Evolutionary conservation across 1,140 invertebrate species (phyloP).

Genomic region (Tenebrio molitor): DNA sequence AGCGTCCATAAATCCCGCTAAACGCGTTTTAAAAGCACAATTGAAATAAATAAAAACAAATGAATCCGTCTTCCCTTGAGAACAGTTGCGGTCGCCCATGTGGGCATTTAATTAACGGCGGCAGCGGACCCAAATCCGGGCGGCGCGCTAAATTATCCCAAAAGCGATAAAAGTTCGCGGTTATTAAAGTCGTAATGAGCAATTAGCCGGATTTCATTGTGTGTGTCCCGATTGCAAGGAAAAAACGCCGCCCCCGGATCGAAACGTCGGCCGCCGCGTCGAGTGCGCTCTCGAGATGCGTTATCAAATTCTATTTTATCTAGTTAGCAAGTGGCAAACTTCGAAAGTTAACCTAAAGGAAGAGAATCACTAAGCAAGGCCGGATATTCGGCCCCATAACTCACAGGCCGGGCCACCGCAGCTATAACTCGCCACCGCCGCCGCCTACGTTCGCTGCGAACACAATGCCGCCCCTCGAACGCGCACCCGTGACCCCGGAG

Average conservation of each 20-base stretch:
- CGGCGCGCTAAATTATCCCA: slow-evolving; percentile 27
- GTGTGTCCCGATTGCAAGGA: background rate
- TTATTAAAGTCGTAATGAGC: slow-evolving; percentile 33
- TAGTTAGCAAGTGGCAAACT: slow-evolving; percentile 46
- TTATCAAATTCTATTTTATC: slow-evolving; percentile 44
- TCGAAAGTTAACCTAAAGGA: slow-evolving; percentile 43
- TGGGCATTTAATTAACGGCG: slow-evolving; percentile 33
- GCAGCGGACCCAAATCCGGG: slow-evolving; percentile 4
- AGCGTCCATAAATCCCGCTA: too few relatives aligned
- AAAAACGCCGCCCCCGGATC: background rate
- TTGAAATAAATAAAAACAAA: slow-evolving; percentile 30
- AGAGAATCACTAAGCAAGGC: slow-evolving; percentile 43
- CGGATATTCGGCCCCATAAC: slow-evolving; percentile 46
- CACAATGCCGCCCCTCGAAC: slow-evolving; percentile 5
- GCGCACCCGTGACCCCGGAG: slow-evolving; percentile 19
- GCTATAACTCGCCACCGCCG: slow-evolving; percentile 40
- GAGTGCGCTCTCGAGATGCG: slow-evolving; percentile 6
- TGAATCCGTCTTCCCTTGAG: slow-evolving; percentile 12
- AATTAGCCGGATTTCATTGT: slow-evolving; percentile 27
- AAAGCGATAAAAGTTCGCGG: slow-evolving; percentile 29
- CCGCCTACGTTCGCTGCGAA: slow-evolving; percentile 16
- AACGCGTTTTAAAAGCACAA: slow-evolving; percentile 6
- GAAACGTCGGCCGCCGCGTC: too few relatives aligned
- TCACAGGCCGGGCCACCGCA: slow-evolving; percentile 36
- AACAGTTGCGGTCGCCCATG: slow-evolving; percentile 8